These are phyloP conservation scores for Cantharis lateralis DNA, from an alignment of 2,888 invertebrate species.

Conservation along the genomic window DNA sequence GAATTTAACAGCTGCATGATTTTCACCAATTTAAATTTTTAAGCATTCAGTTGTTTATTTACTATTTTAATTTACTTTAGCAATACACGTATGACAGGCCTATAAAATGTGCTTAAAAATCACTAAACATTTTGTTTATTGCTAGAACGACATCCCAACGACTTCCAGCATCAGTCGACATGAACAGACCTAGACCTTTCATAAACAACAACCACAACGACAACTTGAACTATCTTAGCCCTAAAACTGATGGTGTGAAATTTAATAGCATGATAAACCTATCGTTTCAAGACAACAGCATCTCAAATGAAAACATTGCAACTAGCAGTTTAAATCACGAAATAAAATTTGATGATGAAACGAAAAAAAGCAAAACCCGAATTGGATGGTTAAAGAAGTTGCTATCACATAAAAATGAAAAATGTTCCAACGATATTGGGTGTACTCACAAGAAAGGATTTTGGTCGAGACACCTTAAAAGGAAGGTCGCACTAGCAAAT, in stretches of 20 bases:
- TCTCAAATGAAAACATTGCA: slow-evolving; percentile 32
- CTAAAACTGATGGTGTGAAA: slow-evolving; percentile 39
- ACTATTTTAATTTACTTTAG: too few species aligned
- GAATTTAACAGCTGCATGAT: too few species aligned
- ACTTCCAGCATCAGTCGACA: not conserved
- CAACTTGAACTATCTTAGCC: slow-evolving; percentile 50
- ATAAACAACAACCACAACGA: not conserved
- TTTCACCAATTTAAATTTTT: too few species aligned
- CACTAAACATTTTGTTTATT: not conserved
- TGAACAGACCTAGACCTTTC: not conserved
- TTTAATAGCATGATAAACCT: slow-evolving; percentile 42
- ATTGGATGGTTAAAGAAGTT: slow-evolving; percentile 36
- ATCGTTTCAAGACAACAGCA: slow-evolving; percentile 31
- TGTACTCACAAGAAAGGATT: slow-evolving; percentile 31
- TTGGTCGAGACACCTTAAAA: slow-evolving; percentile 15
- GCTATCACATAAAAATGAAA: slow-evolving; percentile 21
- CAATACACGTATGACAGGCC: not conserved
- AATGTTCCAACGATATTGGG: slow-evolving; percentile 13
- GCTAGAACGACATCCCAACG: not conserved
- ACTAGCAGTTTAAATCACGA: slow-evolving; percentile 39
- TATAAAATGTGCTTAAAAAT: slow-evolving; percentile 10
- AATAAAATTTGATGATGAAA: slow-evolving; percentile 26
- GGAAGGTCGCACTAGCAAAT: slow-evolving; percentile 26
- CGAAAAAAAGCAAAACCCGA: slow-evolving; percentile 34
- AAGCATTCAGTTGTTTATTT: too few species aligned